These are phyloP conservation scores for Acropora yongei DNA, from an alignment of 64 coral and sea anemone species.

Conservation along the genomic window DNA sequence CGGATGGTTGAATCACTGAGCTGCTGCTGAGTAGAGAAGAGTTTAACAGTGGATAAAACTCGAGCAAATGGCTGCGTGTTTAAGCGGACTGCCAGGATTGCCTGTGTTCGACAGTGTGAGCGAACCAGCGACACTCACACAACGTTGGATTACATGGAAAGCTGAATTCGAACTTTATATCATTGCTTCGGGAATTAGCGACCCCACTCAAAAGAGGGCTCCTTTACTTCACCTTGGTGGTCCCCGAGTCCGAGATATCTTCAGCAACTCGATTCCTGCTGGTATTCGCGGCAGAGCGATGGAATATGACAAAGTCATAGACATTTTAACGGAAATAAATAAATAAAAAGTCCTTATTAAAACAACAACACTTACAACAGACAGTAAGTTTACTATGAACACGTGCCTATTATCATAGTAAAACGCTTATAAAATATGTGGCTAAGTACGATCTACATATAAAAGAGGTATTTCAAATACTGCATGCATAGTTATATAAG, in stretches of 20 bases:
- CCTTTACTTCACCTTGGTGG: constrained; percentile 55
- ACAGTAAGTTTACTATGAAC: too few relatives aligned
- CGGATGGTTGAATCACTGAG: too few relatives aligned
- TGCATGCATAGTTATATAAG: too few relatives aligned
- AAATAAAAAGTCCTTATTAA: too few relatives aligned
- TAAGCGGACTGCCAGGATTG: constrained; percentile 45
- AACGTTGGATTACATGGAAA: constrained; percentile 59
- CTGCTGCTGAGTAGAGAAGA: too few relatives aligned
- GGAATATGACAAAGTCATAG: constrained; percentile 67
- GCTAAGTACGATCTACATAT: too few relatives aligned
- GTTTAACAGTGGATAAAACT: constrained; percentile 10
- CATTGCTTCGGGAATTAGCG: constrained; percentile 35
- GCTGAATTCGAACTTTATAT: constrained; percentile 55
- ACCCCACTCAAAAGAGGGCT: constrained; percentile 48
- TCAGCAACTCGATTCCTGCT: constrained; percentile 15
- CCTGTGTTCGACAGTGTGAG: constrained; percentile 48
- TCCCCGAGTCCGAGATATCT: constrained; percentile 31
- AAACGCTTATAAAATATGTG: too few relatives aligned
- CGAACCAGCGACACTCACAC: constrained; percentile 46
- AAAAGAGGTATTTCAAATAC: too few relatives aligned
- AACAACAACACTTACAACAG: too few relatives aligned
- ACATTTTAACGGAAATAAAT: constrained; percentile 20
- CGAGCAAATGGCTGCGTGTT: constrained; percentile 48
- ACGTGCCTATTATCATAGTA: too few relatives aligned
- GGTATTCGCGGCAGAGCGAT: neutral